A percentile compares a stretch with the other conserved stretches of the same genome.
phyloP scores from a whole-genome alignment of 2,888 invertebrate species.

The Protophormia terraenovae region DNA sequence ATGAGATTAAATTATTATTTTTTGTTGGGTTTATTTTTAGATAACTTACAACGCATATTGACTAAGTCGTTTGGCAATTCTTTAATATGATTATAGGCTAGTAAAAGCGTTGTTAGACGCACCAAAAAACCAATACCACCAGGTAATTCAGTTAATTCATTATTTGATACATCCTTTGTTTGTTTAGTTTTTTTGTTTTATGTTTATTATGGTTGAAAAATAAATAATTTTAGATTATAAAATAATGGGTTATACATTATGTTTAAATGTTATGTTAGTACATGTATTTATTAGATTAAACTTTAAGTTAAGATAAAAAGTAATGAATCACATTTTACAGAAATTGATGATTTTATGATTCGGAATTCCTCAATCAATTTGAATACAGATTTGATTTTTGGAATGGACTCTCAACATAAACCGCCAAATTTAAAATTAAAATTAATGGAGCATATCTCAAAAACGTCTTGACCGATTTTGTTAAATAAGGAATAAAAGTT shows the following conservation, averaged over 20 bases:
- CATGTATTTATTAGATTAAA: too few relatives aligned
- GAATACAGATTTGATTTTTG: too few relatives aligned
- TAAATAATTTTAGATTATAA: constrained; percentile 38
- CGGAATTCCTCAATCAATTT: too few relatives aligned
- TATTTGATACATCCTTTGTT: constrained; percentile 89
- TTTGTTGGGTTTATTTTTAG: neutral
- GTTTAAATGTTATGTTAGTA: too few relatives aligned
- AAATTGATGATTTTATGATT: too few relatives aligned
- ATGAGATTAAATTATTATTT: neutral
- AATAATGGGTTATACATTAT: constrained; percentile 33
- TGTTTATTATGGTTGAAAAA: constrained; percentile 29
- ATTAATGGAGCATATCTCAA: too few relatives aligned
- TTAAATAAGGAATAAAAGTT: too few relatives aligned
- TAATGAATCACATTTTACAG: too few relatives aligned
- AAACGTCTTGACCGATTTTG: too few relatives aligned
- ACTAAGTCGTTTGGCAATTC: constrained; percentile 91
- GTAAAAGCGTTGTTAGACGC: constrained; percentile 87
- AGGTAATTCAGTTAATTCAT: constrained; percentile 88
- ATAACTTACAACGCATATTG: constrained; percentile 88
- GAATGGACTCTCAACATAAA: too few relatives aligned
- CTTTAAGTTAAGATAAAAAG: too few relatives aligned
- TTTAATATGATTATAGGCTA: constrained; percentile 88
- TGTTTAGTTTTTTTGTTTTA: constrained; percentile 35
- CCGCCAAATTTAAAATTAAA: too few relatives aligned
- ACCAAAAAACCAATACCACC: constrained; percentile 92